Percentiles rank a stretch among this genome's conserved stretches.
Conservation (phyloP, 1,140 invertebrate genomes). For the Drosophila yakuba region DNA sequence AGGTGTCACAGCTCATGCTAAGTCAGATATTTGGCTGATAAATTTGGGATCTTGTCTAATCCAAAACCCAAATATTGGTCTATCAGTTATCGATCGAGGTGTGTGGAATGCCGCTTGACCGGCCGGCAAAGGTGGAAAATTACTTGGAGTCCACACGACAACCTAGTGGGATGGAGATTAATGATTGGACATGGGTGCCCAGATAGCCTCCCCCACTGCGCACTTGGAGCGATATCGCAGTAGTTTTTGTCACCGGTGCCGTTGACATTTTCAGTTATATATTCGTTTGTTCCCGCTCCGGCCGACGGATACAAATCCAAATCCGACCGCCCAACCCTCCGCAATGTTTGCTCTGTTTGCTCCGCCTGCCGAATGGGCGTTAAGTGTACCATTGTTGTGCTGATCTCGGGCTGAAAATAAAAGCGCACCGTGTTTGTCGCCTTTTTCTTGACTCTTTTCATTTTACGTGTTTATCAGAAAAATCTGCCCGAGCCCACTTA, state of each 20-base stretch:
- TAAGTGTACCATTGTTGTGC: constrained; percentile 76
- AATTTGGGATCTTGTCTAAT: constrained; percentile 15
- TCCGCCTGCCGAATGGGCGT: constrained; percentile 67
- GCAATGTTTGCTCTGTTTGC: constrained; percentile 29
- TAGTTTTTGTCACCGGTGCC: constrained; percentile 37
- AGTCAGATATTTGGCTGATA: constrained; percentile 14
- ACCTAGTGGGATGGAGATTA: constrained; percentile 8
- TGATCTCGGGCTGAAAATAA: constrained; percentile 54
- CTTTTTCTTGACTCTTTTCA: constrained; percentile 78
- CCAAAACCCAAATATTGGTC: constrained; percentile 46
- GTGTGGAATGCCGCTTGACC: constrained; percentile 21
- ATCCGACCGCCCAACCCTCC: constrained; percentile 18
- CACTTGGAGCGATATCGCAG: constrained; percentile 23
- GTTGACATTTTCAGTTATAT: constrained; percentile 56
- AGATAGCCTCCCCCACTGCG: constrained; percentile 1
- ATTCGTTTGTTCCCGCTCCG: constrained; percentile 23
- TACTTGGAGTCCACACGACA: constrained; percentile 34
- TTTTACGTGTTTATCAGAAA: constrained; percentile 77
- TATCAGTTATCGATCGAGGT: constrained; percentile 17
- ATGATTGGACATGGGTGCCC: not conserved
- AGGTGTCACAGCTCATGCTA: constrained; percentile 20
- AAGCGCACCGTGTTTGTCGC: constrained; percentile 56
- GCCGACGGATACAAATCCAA: not conserved
- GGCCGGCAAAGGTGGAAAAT: constrained; percentile 46
- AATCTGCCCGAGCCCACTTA: constrained; percentile 59